Evolutionary conservation across 2,888 invertebrate genomes (phyloP).

Genomic region (Archips crataeganus): DNA sequence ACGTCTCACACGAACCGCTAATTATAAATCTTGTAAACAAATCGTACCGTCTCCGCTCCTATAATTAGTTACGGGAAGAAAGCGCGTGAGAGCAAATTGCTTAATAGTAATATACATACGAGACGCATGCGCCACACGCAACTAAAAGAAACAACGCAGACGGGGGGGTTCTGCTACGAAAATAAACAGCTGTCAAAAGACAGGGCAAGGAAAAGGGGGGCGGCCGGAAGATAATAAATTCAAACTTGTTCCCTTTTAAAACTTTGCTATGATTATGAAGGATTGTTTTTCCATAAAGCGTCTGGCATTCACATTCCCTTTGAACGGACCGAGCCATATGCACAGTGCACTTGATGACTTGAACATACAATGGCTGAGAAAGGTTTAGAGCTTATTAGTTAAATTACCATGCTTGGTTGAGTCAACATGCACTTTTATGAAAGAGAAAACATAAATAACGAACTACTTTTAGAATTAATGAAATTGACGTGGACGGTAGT

Average conservation of each 20-base stretch:
- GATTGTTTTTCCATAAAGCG: conserved; percentile 46
- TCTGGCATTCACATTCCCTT: conserved; percentile 32
- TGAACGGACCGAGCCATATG: conserved; percentile 30
- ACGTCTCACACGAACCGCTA: conserved; percentile 56
- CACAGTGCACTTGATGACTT: conserved; percentile 24
- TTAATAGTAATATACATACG: conserved; percentile 72
- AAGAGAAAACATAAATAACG: conserved; percentile 6
- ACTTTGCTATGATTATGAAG: conserved; percentile 54
- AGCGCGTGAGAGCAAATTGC: conserved; percentile 79
- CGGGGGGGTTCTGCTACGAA: conserved; percentile 51
- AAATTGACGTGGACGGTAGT: conserved; percentile 30
- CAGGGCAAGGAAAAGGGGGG: conserved; percentile 57
- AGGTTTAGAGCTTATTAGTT: conserved; percentile 28
- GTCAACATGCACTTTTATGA: conserved; percentile 21
- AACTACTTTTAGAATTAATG: conserved; percentile 40
- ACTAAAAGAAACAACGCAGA: conserved; percentile 55
- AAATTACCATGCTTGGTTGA: conserved; percentile 34
- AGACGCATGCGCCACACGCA: conserved; percentile 53
- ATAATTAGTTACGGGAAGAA: conserved; percentile 70
- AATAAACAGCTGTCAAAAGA: conserved; percentile 66
- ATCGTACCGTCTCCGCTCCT: conserved; percentile 57
- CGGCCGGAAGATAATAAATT: conserved; percentile 59
- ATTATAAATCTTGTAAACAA: conserved; percentile 63
- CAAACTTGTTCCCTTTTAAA: conserved; percentile 46
- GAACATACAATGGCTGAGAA: conserved; percentile 34